Percentiles rank a stretch among this genome's conserved stretches.
phyloP scores from a whole-genome alignment of 1,140 invertebrate species.

The Aphis craccivora region DNA sequence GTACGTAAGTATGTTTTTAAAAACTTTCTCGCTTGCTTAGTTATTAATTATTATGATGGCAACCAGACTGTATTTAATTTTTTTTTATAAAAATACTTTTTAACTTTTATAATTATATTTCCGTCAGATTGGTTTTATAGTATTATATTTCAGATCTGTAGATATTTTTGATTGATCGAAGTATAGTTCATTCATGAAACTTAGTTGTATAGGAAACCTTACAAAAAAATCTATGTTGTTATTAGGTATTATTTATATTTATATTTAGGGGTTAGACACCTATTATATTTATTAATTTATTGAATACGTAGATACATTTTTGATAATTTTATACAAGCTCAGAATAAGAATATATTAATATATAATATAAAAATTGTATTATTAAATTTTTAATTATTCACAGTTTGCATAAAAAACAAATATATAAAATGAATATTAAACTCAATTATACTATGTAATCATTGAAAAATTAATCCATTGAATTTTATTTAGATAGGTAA shows the following conservation, averaged over 20 bases:
- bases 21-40: background rate
- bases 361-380: background rate
- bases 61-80: background rate
- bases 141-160: too few relatives aligned
- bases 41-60: background rate
- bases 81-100: too few relatives aligned
- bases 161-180: too few relatives aligned
- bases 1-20: background rate
- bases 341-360: background rate
- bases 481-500: background rate
- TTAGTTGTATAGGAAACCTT: too few relatives aligned
- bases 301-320: background rate
- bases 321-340: background rate
- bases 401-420: background rate
- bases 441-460: background rate
- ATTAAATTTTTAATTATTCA: background rate
- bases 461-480: background rate
- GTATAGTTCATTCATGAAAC: too few relatives aligned
- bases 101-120: too few relatives aligned
- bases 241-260: background rate
- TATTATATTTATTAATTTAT: too few relatives aligned
- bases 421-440: background rate
- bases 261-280: background rate
- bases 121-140: too few relatives aligned
- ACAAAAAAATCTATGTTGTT: too few relatives aligned